These are phyloP conservation scores for Ovibos moschatus DNA, from an alignment of 2,113 vertebrate genomes.

Conservation along the genomic window DNA sequence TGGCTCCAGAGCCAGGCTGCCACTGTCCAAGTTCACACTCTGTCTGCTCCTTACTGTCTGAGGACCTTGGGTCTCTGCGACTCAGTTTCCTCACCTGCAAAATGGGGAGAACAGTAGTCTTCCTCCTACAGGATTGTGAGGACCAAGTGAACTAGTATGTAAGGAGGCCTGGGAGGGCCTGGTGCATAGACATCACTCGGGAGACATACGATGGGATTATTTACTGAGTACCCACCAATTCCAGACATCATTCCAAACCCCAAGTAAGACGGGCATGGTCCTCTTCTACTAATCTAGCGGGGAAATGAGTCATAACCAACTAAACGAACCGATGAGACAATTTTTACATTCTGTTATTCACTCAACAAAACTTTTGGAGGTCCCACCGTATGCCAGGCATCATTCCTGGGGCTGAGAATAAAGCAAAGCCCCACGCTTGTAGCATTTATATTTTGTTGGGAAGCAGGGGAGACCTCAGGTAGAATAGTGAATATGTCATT, in stretches of 20 bases:
- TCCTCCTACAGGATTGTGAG: not conserved
- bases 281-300: constrained; percentile 38
- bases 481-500: fast-evolving
- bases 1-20: not conserved
- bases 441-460: not conserved
- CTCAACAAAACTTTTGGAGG: constrained; percentile 32
- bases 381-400: not conserved
- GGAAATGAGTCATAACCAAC: constrained; percentile 45
- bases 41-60: not conserved
- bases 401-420: not conserved
- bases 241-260: constrained; percentile 12
- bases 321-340: constrained; percentile 44
- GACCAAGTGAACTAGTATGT: not conserved
- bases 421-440: not conserved
- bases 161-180: not conserved
- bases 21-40: not conserved
- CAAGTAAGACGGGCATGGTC: not conserved
- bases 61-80: not conserved
- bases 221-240: not conserved
- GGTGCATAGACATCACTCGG: fast-evolving
- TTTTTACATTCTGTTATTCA: constrained; percentile 36
- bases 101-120: not conserved
- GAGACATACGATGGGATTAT: not conserved
- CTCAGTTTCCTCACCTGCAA: constrained; percentile 25
- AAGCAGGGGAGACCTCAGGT: not conserved